phyloP scores from a whole-genome alignment of 2,797 vertebrate genomes.

The Telmatherina bonti region DNA sequence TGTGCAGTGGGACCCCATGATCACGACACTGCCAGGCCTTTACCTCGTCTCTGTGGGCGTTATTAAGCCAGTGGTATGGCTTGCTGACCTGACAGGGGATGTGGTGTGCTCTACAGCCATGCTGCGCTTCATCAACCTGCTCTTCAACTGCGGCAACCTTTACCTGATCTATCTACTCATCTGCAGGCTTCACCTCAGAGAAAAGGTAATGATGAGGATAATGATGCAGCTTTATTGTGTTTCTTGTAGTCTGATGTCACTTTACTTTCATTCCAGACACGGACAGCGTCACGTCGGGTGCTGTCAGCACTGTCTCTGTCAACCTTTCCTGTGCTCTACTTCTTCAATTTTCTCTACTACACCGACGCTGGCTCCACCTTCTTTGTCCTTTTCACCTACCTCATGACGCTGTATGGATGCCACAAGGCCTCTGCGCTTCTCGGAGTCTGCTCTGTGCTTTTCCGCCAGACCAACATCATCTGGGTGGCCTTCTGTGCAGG shows the following conservation, averaged over 20 bases:
- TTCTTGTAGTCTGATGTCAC: not conserved
- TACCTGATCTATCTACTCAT: slow-evolving; percentile 92
- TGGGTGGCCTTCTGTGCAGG: slow-evolving; percentile 96
- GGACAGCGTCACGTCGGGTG: slow-evolving; percentile 85
- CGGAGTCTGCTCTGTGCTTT: slow-evolving; percentile 91
- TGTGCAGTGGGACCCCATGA: slow-evolving; percentile 97
- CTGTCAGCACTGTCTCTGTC: slow-evolving; percentile 89
- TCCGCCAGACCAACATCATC: slow-evolving; percentile 96
- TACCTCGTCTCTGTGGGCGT: slow-evolving; percentile 92
- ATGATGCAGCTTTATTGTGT: not conserved
- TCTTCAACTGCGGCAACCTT: slow-evolving; percentile 94
- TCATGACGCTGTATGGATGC: slow-evolving; percentile 95
- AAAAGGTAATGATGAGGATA: slow-evolving; percentile 84
- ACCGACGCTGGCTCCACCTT: slow-evolving; percentile 95
- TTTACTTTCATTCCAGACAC: slow-evolving; percentile 78
- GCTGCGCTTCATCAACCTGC: slow-evolving; percentile 95
- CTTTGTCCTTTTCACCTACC: slow-evolving; percentile 94
- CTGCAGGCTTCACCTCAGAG: slow-evolving; percentile 88
- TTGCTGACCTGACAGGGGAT: slow-evolving; percentile 86
- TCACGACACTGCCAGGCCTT: slow-evolving; percentile 94
- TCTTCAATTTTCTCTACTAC: slow-evolving; percentile 99
- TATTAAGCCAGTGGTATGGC: slow-evolving; percentile 90
- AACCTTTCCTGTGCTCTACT: slow-evolving; percentile 94
- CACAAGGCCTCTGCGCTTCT: slow-evolving; percentile 93
- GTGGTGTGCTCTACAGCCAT: slow-evolving; percentile 92